These are phyloP conservation scores for Manis javanica DNA, from an alignment of 2,797 vertebrate species.

Conservation along the genomic window DNA sequence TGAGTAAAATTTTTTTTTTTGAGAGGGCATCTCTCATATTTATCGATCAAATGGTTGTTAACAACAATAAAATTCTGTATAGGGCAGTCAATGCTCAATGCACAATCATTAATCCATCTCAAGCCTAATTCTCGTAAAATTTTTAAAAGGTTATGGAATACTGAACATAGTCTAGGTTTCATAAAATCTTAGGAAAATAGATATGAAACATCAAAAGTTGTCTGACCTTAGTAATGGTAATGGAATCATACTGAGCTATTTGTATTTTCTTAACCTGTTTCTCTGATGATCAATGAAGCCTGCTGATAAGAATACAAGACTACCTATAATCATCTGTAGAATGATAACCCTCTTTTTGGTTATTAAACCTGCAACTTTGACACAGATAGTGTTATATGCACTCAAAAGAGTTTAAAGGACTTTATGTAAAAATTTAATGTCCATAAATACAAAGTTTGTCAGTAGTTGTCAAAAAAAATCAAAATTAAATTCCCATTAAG, in stretches of 20 bases:
- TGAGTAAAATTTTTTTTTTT: background rate
- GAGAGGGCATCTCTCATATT: too few species aligned
- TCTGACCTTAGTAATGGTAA: background rate
- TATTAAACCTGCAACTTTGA: background rate
- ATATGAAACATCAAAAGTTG: background rate
- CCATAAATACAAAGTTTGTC: background rate
- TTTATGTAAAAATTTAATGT: background rate
- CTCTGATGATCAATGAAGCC: background rate
- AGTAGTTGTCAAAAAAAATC: background rate
- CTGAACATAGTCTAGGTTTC: background rate
- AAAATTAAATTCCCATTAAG: conserved; percentile 5
- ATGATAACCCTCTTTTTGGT: background rate
- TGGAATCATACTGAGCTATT: background rate
- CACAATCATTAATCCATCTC: too few species aligned
- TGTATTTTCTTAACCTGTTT: background rate
- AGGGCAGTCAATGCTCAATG: too few species aligned
- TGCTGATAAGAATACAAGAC: background rate
- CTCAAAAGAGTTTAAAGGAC: background rate
- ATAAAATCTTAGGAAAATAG: conserved; percentile 20
- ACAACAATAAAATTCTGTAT: too few species aligned
- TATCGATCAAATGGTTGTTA: too few species aligned
- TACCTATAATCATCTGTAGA: background rate
- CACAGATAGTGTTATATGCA: background rate
- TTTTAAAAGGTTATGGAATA: background rate
- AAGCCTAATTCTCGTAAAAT: background rate